These are phyloP conservation scores for Poicephalus gulielmi DNA, from an alignment of 2,113 vertebrate genomes.

Conservation along the genomic window DNA sequence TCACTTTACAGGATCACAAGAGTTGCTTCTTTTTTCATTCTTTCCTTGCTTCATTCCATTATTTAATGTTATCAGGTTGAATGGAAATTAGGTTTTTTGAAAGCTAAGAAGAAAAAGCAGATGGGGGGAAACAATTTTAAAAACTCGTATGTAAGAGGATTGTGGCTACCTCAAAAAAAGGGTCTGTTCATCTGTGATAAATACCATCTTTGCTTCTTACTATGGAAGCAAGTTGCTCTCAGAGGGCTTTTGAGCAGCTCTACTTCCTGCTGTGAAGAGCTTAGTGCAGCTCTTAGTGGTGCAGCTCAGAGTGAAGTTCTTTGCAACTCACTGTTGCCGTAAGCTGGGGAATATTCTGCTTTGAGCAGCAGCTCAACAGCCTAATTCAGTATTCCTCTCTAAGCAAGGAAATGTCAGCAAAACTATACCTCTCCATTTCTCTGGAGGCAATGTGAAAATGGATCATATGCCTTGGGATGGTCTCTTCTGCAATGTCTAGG, in stretches of 20 bases:
- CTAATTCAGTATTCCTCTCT: not conserved
- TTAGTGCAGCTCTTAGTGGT: not conserved
- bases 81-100: not conserved
- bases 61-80: not conserved
- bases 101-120: not conserved
- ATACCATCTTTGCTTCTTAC: not conserved
- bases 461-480: not conserved
- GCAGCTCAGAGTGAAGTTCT: not conserved
- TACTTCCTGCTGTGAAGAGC: not conserved
- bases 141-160: fast-evolving
- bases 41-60: not conserved
- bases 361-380: not conserved
- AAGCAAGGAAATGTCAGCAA: not conserved
- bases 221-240: not conserved
- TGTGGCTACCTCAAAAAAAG: not conserved
- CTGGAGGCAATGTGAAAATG: not conserved
- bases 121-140: not conserved
- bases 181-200: not conserved
- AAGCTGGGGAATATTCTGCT: not conserved
- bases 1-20: not conserved
- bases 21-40: not conserved
- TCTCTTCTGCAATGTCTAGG: not conserved
- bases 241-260: not conserved
- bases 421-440: not conserved
- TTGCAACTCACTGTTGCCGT: not conserved